Evolutionary conservation across 2,888 invertebrate genomes (phyloP).

Genomic region (Morpho achilles): DNA sequence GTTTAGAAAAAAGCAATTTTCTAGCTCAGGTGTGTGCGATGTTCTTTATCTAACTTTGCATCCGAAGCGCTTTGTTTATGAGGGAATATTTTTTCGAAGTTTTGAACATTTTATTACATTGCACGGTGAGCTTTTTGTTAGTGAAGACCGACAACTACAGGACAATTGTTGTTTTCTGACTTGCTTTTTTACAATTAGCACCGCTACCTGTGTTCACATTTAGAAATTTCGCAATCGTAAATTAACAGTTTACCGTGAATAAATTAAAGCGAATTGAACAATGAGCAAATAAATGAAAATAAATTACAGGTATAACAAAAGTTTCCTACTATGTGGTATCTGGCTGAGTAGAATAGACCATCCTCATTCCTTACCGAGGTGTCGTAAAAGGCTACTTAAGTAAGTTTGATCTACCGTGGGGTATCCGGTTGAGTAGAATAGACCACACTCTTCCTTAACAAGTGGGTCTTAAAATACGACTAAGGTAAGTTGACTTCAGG

Average conservation of each 20-base stretch:
- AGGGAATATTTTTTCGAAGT: slow-evolving; percentile 73
- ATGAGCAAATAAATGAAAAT: slow-evolving; percentile 24
- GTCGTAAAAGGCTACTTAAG: no score
- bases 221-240: slow-evolving; percentile 31
- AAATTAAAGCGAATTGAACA: slow-evolving; percentile 27
- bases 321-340: slow-evolving; percentile 10
- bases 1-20: slow-evolving; percentile 79
- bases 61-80: slow-evolving; percentile 77
- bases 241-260: slow-evolving; percentile 32
- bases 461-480: no score
- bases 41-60: slow-evolving; percentile 80
- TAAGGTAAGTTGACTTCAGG: no score
- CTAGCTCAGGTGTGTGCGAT: slow-evolving; percentile 80
- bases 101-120: slow-evolving; percentile 75
- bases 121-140: slow-evolving; percentile 57
- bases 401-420: no score
- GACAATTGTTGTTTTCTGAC: slow-evolving; percentile 64
- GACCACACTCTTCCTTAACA: no score
- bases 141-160: slow-evolving; percentile 50
- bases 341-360: no score
- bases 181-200: slow-evolving; percentile 44
- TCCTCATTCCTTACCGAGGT: no score
- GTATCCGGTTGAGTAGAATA: no score
- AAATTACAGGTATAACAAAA: slow-evolving; percentile 38
- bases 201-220: slow-evolving; percentile 57